Evolutionary conservation across 2,888 invertebrate genomes (phyloP).

Genomic region (Notodonta ziczac): DNA sequence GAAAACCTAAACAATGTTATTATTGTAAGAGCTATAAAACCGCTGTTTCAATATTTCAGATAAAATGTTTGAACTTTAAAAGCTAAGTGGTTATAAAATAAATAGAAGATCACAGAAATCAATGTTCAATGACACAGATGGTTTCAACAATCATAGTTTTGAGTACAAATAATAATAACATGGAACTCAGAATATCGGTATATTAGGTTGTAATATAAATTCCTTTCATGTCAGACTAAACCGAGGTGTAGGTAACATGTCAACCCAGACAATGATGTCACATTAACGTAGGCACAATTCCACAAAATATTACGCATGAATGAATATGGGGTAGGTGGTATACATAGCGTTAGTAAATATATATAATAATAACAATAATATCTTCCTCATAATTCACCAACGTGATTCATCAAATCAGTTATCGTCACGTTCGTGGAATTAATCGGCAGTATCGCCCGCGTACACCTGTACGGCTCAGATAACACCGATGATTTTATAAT

Average conservation of each 20-base stretch:
- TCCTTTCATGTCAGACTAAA: background rate
- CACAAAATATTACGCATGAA: constrained; percentile 4
- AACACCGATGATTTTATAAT: constrained; percentile 23
- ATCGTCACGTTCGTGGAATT: constrained; percentile 7
- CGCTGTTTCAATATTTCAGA: background rate
- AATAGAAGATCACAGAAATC: constrained; percentile 1
- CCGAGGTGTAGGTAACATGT: background rate
- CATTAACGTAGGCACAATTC: background rate
- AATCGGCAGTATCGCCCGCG: constrained; percentile 15
- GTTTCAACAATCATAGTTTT: background rate
- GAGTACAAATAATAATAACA: too few species aligned
- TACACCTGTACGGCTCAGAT: constrained; percentile 22
- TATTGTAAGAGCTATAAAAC: background rate
- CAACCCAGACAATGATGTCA: background rate
- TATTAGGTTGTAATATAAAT: background rate
- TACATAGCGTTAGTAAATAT: too few species aligned
- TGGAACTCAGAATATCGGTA: too few species aligned
- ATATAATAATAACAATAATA: background rate
- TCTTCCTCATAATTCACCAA: background rate
- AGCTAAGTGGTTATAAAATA: constrained; percentile 3
- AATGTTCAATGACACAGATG: constrained; percentile 3
- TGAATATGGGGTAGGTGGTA: background rate
- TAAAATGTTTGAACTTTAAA: background rate
- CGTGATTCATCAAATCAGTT: constrained; percentile 1
- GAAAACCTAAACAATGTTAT: background rate